Evolutionary conservation across 2,888 invertebrate species (phyloP).

Genomic region (Meteorus cinctellus): DNA sequence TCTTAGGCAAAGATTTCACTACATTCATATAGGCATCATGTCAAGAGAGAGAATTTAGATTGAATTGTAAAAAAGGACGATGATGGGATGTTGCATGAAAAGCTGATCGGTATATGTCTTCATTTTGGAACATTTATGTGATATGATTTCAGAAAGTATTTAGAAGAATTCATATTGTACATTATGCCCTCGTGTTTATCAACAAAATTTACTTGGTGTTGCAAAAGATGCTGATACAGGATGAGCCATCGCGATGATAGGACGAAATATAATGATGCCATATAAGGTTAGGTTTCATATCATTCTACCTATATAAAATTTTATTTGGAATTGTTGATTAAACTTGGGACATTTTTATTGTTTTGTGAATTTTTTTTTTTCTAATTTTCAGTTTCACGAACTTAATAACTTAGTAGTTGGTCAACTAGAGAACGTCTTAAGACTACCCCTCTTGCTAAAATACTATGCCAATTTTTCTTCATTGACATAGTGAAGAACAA

Average conservation of each 20-base stretch:
- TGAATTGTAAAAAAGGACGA: neutral
- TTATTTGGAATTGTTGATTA: neutral
- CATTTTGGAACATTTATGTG: neutral
- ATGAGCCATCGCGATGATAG: constrained; percentile 81
- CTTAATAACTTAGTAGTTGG: constrained; percentile 84
- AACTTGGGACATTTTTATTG: no score
- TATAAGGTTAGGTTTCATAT: constrained; percentile 77
- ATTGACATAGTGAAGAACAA: no score
- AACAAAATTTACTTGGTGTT: constrained; percentile 81
- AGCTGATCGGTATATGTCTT: neutral
- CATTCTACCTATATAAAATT: constrained; percentile 27
- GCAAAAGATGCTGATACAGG: constrained; percentile 78
- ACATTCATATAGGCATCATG: neutral
- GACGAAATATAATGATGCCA: constrained; percentile 83
- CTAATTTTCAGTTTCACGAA: constrained; percentile 78
- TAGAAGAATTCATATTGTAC: constrained; percentile 78
- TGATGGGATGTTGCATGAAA: neutral
- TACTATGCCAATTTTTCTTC: neutral
- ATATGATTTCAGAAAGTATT: no score
- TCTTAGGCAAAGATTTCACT: neutral
- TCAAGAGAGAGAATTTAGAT: neutral
- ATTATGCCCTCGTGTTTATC: constrained; percentile 82
- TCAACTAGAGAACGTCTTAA: constrained; percentile 52
- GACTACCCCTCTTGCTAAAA: neutral
- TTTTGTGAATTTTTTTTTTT: neutral